Evolutionary conservation across 1,140 invertebrate species (phyloP), one percentile per base, ranked within the genome.

Genomic region (Diachasma alloeum): DNA sequence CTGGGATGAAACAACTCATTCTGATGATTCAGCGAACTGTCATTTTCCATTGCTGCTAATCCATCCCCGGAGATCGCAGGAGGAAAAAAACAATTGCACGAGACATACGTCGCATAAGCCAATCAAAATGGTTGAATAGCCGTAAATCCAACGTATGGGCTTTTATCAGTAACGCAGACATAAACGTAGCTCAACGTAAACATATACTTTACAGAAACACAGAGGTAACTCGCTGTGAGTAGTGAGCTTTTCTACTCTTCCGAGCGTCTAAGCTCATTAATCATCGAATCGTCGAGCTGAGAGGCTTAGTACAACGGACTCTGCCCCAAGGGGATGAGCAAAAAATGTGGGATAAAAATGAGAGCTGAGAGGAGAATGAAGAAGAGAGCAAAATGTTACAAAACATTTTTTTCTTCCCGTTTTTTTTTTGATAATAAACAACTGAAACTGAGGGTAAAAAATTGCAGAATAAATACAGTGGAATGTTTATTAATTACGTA

Each of bases 241-340:
- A 59, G 53, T 9, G 19, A 17, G 17, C 44, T 22, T 59, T 59
- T 59, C 53, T 4, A 59, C 53, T 17, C 53, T 59, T 22, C 22
- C 66, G 68, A 69, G 68, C 46, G 67, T 31, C 78, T 77, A 74
- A 79, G 78, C 78, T 77, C 78, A 75, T 79, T 79, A 79, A 79
- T 79, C 78, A 75, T 79, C 78, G 75, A 73, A 77, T 79, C 78
- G 75, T 71, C 68, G 70, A 73, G 67, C 68, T 73, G 42, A 73
- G 53, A 74, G 56, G 31, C 72, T 74, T 46, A 73, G 26, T 36
- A 36, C 71, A 53, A 59, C 59, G 22, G 59, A 15, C 59, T 63
- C 59, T 46, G 78, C 72, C 72, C 59, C 46, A 17, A 24, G 37
- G 56, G 44, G 39, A 48, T 46, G 72, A 46, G 22, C 44, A 36